Conservation (phyloP, 2,113 vertebrate genomes). For the Trematocara unimaculatum region DNA sequence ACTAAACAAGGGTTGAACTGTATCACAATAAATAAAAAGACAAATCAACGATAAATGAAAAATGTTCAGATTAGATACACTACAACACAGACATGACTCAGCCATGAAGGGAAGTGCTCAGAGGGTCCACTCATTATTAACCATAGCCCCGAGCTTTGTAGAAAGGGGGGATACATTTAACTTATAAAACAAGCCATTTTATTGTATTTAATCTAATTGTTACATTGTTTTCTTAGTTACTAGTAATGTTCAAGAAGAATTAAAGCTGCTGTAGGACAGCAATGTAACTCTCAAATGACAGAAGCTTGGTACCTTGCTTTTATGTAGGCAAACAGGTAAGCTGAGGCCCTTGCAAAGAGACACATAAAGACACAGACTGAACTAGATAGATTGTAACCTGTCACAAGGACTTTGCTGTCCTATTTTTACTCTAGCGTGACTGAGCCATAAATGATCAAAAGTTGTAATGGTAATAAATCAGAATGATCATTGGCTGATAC, state of each 20-base stretch:
- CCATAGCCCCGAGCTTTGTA: neutral
- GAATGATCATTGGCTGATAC: neutral
- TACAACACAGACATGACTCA: neutral
- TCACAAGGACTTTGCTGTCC: neutral
- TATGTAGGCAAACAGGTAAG: neutral
- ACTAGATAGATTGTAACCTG: neutral
- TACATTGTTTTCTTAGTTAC: neutral
- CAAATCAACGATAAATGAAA: neutral
- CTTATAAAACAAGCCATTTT: neutral
- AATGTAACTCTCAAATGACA: neutral
- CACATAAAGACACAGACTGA: neutral
- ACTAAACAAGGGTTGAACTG: neutral
- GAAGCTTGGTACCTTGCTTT: neutral
- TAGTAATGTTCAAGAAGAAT: neutral
- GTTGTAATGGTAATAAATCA: neutral
- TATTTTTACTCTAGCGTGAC: neutral
- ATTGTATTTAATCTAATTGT: neutral
- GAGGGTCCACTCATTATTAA: neutral
- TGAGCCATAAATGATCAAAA: neutral
- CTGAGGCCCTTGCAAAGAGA: neutral
- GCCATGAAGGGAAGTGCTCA: neutral
- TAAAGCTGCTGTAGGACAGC: neutral
- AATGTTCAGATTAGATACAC: neutral
- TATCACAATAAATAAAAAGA: neutral
- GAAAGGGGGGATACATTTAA: neutral